phyloP scores from a whole-genome alignment of 2,113 vertebrate genomes.

The Oreotrochilus melanogaster region DNA sequence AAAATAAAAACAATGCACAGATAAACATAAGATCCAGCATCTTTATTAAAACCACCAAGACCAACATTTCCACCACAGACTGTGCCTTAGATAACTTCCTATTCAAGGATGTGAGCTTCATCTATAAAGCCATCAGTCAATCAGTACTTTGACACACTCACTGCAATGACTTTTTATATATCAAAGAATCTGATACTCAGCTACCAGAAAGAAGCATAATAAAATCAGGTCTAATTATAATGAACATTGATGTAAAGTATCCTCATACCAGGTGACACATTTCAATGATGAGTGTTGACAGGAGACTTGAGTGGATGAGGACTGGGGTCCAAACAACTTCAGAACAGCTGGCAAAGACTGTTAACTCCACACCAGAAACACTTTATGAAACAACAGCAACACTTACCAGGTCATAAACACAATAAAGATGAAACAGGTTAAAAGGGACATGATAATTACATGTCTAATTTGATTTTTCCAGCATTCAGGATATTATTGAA shows the following conservation, averaged over 20 bases:
- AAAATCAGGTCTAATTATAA: not conserved
- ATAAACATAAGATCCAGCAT: not conserved
- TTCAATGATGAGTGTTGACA: not conserved
- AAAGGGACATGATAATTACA: accelerated
- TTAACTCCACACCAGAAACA: not conserved
- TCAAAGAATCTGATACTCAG: accelerated
- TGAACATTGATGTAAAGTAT: not conserved
- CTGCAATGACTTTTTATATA: not conserved
- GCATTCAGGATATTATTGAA: not conserved
- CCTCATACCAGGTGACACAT: not conserved
- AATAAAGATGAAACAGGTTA: not conserved
- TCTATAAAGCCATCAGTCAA: not conserved
- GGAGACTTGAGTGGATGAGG: not conserved
- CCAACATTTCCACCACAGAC: not conserved
- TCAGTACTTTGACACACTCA: not conserved
- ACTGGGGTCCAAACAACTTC: not conserved
- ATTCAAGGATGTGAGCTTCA: not conserved
- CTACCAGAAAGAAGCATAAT: not conserved
- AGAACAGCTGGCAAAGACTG: not conserved
- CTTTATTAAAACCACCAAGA: not conserved
- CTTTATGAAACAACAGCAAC: not conserved
- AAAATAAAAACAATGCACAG: not conserved
- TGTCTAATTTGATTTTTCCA: not conserved
- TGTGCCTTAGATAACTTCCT: not conserved
- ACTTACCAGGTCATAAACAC: not conserved